These are phyloP conservation scores for Cinara cedri DNA, from an alignment of 2,888 invertebrate species.

Conservation along the genomic window DNA sequence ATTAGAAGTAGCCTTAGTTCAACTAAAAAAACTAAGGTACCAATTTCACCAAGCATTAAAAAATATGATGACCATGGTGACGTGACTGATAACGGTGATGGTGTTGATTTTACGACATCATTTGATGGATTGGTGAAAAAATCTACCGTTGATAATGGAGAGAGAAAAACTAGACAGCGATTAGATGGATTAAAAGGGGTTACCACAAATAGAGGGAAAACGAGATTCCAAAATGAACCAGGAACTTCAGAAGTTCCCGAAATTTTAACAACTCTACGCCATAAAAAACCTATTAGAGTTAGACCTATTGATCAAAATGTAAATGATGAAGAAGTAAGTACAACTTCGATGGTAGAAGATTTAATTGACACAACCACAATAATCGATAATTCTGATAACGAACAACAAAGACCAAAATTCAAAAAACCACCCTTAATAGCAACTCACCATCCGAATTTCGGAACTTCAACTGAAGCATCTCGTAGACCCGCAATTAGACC, in stretches of 20 bases:
- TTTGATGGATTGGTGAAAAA: slow-evolving; percentile 29
- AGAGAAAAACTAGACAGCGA: slow-evolving; percentile 45
- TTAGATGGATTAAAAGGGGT: slow-evolving; percentile 41
- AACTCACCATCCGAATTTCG: slow-evolving; percentile 49
- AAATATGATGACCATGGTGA: slow-evolving; percentile 24
- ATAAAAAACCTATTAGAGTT: slow-evolving; percentile 40
- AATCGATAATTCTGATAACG: slow-evolving; percentile 22
- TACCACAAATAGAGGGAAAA: slow-evolving; percentile 42
- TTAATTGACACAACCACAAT: slow-evolving; percentile 21
- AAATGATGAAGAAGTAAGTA: slow-evolving; percentile 24
- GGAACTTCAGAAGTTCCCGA: slow-evolving; percentile 42
- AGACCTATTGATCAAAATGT: slow-evolving; percentile 18
- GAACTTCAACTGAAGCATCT: slow-evolving; percentile 42
- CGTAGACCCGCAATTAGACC: slow-evolving; percentile 26
- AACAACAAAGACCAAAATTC: slow-evolving; percentile 34
- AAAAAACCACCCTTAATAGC: slow-evolving; percentile 51
- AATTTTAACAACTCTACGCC: slow-evolving; percentile 9
- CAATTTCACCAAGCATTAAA: slow-evolving; percentile 2
- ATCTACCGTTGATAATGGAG: slow-evolving; percentile 8
- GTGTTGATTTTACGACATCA: slow-evolving; percentile 17
- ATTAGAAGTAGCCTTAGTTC: slow-evolving; percentile 2
- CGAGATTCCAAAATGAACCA: slow-evolving; percentile 44
- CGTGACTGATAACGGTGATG: not conserved
- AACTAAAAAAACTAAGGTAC: slow-evolving; percentile 18
- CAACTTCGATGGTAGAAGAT: slow-evolving; percentile 13